phyloP scores from a whole-genome alignment of 2,797 vertebrate species.

The Aplochiton taeniatus region DNA sequence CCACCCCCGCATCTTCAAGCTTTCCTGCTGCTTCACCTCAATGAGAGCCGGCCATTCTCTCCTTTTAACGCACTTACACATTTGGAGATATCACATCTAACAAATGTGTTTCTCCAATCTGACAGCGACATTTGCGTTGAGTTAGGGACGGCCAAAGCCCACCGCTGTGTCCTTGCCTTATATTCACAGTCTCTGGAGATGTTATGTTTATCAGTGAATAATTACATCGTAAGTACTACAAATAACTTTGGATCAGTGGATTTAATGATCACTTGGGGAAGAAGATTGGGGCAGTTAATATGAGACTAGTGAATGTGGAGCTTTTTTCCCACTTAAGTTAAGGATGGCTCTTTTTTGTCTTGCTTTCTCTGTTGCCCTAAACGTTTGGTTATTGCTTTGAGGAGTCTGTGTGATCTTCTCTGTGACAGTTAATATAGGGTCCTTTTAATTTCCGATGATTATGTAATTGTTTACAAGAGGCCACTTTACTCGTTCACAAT shows the following conservation, averaged over 20 bases:
- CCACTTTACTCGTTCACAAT: constrained; percentile 31
- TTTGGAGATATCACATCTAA: constrained; percentile 67
- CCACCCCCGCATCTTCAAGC: no score
- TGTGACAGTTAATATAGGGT: constrained; percentile 37
- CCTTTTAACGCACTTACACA: constrained; percentile 35
- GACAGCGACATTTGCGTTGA: constrained; percentile 49
- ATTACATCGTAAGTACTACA: constrained; percentile 74
- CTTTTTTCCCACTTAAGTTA: not conserved
- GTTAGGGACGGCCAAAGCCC: constrained; percentile 39
- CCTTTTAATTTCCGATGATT: constrained; percentile 37
- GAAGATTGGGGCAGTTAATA: constrained; percentile 52
- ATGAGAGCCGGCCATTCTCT: constrained; percentile 42
- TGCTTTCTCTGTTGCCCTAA: constrained; percentile 9
- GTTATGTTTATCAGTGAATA: constrained; percentile 68
- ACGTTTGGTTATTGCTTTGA: constrained; percentile 26
- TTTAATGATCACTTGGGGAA: constrained; percentile 58
- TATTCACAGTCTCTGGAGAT: constrained; percentile 51
- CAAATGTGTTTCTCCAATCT: constrained; percentile 57
- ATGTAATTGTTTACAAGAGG: constrained; percentile 38
- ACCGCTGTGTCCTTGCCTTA: constrained; percentile 51
- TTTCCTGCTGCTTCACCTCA: constrained; percentile 38
- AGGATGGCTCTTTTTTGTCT: not conserved
- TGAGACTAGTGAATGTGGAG: constrained; percentile 57
- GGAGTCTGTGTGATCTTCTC: constrained; percentile 35
- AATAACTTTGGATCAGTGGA: constrained; percentile 62